Base-by-base conservation (phyloP, 2,888 invertebrate genomes). In the Onthophagus sagittarius region DNA sequence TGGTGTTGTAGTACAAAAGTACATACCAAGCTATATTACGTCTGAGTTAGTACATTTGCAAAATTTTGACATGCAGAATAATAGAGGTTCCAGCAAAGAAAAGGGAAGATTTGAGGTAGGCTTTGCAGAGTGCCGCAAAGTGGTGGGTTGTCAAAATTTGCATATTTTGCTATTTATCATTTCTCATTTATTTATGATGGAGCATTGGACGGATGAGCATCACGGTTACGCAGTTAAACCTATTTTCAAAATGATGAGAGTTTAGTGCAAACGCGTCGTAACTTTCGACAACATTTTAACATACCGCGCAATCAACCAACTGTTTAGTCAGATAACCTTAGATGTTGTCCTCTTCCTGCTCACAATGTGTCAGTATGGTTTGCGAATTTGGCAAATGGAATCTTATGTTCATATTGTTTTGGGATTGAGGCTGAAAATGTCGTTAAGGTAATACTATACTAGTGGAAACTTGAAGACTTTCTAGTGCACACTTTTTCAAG, bases 321-420 rank as follows among this genome's bases (percentile, higher is more conserved):
- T n/a, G n/a, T n/a, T n/a, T n/a, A n/a, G n/a, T n/a, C n/a, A n/a
- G n/a, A n/a, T n/a, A n/a, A n/a, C n/a, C n/a, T n/a, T n/a, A n/a
- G n/a, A n/a, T n/a, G n/a, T n/a, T n/a, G n/a, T n/a, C 76, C 15
- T 76, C 76, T 62, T 67, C 53, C 39, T 33, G 15, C 53, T 3
- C 53, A 53, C 23, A 70, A 15, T 7, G 53, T 4, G 7, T 53
- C 15, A 15, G 39, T 39, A 39, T 70, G 70, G 70, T 53, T 5
- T 70, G 53, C 53, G 53, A 0, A 53, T 11, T 70, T 23, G 70
- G 15, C 14, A 62, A 23, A 4, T 15, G 14, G 53, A 33, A 70
- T 53, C 5, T 14, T 13, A 9, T 39, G 53, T 14, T 53, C 5
- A 7, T 53, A 15, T 23, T 70, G 14, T 70, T 70, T 53, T 70